These are phyloP conservation scores for Gobionotothen gibberifrons DNA, from an alignment of 2,797 vertebrate genomes.

Conservation along the genomic window DNA sequence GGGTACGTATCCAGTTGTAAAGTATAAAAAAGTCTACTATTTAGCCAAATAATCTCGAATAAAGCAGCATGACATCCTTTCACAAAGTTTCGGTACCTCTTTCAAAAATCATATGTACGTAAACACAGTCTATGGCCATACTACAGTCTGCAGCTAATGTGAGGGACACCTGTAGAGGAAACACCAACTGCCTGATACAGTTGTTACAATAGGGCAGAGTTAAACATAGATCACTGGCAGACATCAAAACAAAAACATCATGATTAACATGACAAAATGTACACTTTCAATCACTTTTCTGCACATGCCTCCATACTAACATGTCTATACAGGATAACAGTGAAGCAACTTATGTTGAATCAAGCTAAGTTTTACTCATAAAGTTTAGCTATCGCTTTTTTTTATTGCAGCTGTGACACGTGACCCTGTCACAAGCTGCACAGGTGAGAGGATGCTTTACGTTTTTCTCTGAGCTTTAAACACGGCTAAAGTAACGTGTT, in stretches of 20 bases:
- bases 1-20: background rate
- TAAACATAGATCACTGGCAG: background rate
- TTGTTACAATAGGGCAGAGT: background rate
- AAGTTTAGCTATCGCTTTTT: accelerated
- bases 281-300: background rate
- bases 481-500: too few relatives aligned
- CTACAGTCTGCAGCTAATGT: background rate
- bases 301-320: background rate
- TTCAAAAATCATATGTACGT: too few relatives aligned
- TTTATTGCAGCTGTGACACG: constrained; percentile 29
- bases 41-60: background rate
- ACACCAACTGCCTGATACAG: background rate
- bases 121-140: too few relatives aligned
- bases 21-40: background rate
- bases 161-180: background rate
- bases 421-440: constrained; percentile 40
- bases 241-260: background rate
- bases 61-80: background rate
- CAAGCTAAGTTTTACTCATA: background rate
- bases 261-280: background rate
- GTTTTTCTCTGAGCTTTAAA: background rate
- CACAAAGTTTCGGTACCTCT: background rate
- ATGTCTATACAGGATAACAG: background rate
- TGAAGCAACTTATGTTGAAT: background rate
- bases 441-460: constrained; percentile 36